These are phyloP conservation scores for Venustoraphidia nigricollis DNA, from an alignment of 2,888 invertebrate species.

Conservation along the genomic window DNA sequence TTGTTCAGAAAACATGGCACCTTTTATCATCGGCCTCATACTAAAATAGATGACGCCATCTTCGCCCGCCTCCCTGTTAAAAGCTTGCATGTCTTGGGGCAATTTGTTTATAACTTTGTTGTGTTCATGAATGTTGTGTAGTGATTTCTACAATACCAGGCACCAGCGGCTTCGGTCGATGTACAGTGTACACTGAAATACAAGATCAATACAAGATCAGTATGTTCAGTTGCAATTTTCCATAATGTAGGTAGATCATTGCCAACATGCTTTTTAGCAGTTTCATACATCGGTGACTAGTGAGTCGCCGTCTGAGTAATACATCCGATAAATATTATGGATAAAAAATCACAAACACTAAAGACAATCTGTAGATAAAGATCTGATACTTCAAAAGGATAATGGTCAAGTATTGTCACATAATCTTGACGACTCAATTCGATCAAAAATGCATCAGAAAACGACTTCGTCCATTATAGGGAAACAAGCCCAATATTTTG, in stretches of 20 bases:
- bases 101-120: slow-evolving; percentile 11
- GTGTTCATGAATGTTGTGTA: slow-evolving; percentile 33
- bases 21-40: slow-evolving; percentile 58
- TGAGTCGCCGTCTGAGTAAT: too few species aligned
- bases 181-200: slow-evolving; percentile 28
- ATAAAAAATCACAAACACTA: slow-evolving; percentile 24
- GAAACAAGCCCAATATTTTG: slow-evolving; percentile 47
- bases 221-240: slow-evolving; percentile 28
- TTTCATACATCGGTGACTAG: slow-evolving; percentile 14
- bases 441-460: slow-evolving; percentile 45
- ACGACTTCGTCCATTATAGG: slow-evolving; percentile 53
- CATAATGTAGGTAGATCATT: slow-evolving; percentile 19
- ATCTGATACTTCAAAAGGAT: slow-evolving; percentile 23
- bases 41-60: slow-evolving; percentile 60
- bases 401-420: slow-evolving; percentile 50
- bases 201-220: slow-evolving; percentile 29
- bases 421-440: slow-evolving; percentile 45
- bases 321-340: slow-evolving; percentile 12
- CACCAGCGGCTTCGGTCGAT: slow-evolving; percentile 27
- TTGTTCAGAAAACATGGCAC: slow-evolving; percentile 41
- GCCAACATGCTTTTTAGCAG: slow-evolving; percentile 18
- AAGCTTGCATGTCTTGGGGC: slow-evolving; percentile 34
- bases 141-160: slow-evolving; percentile 35
- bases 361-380: slow-evolving; percentile 26
- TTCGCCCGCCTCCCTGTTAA: slow-evolving; percentile 40